These are phyloP conservation scores for Athrips mouffetella DNA, from an alignment of 2,888 invertebrate species.

Conservation along the genomic window DNA sequence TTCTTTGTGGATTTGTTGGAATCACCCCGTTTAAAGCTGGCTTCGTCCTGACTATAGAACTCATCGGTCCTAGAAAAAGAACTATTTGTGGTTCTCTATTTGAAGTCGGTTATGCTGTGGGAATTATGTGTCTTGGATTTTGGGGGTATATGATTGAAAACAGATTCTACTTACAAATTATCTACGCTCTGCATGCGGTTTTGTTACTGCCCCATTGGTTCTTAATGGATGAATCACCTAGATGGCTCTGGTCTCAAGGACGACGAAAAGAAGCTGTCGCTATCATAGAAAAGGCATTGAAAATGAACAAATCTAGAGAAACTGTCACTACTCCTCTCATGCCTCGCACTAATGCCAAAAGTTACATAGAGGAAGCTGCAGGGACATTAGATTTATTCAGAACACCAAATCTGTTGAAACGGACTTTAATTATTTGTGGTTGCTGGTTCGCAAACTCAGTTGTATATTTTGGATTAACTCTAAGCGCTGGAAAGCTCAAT, in stretches of 20 bases:
- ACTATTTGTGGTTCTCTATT: slow-evolving; percentile 90
- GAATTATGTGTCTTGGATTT: slow-evolving; percentile 89
- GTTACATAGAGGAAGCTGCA: slow-evolving; percentile 71
- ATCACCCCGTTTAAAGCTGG: slow-evolving; percentile 86
- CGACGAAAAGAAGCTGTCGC: slow-evolving; percentile 85
- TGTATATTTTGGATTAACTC: slow-evolving; percentile 90
- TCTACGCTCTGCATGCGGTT: slow-evolving; percentile 86
- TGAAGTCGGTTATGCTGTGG: slow-evolving; percentile 87
- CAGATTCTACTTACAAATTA: slow-evolving; percentile 84
- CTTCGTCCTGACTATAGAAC: slow-evolving; percentile 87
- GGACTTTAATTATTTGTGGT: slow-evolving; percentile 87
- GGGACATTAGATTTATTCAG: slow-evolving; percentile 86
- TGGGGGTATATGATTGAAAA: slow-evolving; percentile 89
- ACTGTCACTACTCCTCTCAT: slow-evolving; percentile 81
- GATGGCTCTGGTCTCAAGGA: slow-evolving; percentile 93
- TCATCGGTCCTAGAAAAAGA: slow-evolving; percentile 87
- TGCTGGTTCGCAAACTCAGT: slow-evolving; percentile 94
- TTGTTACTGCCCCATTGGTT: slow-evolving; percentile 89
- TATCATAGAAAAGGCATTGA: slow-evolving; percentile 85
- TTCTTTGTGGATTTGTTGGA: slow-evolving; percentile 89
- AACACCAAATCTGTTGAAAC: slow-evolving; percentile 86
- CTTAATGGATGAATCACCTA: slow-evolving; percentile 91
- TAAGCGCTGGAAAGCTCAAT: slow-evolving; percentile 86
- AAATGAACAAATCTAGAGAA: slow-evolving; percentile 81
- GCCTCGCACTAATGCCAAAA: slow-evolving; percentile 74